Conservation (phyloP, 2,797 vertebrate genomes). For the Eulemur mongoz region DNA sequence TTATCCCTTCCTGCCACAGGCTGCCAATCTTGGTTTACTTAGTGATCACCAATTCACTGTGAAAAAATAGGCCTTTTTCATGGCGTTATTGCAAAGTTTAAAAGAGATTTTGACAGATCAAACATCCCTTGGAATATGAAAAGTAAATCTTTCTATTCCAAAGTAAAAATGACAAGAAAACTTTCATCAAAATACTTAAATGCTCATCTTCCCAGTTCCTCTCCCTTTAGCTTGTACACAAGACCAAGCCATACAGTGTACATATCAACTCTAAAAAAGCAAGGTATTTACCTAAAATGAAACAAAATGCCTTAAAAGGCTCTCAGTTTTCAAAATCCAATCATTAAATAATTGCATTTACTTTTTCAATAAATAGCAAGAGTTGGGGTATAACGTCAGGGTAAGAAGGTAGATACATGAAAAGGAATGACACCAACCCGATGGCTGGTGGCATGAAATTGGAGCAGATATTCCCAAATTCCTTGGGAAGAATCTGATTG, state of each 20-base stretch:
- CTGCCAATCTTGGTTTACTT: conserved; percentile 73
- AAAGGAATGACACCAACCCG: not conserved
- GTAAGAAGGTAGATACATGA: not conserved
- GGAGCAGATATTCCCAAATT: not conserved
- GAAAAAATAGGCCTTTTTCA: conserved; percentile 1
- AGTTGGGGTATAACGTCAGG: not conserved
- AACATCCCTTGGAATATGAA: conserved; percentile 53
- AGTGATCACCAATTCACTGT: conserved; percentile 64
- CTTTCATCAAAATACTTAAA: conserved; percentile 68
- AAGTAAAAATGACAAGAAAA: conserved; percentile 63
- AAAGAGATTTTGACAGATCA: conserved; percentile 68
- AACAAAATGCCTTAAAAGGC: not conserved
- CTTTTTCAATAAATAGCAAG: conserved; percentile 32
- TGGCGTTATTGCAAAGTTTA: conserved; percentile 66
- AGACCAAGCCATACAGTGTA: not conserved
- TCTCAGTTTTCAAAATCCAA: not conserved
- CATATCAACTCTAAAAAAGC: conserved; percentile 40
- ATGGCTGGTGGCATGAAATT: not conserved
- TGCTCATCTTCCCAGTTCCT: not conserved
- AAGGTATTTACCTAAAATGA: not conserved
- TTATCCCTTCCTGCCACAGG: conserved; percentile 31
- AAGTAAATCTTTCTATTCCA: conserved; percentile 59
- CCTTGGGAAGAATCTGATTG: not conserved
- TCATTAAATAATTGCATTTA: not conserved
- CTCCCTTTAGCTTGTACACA: not conserved